Percentiles rank a stretch among this genome's conserved stretches.
Evolutionary conservation across 2,888 invertebrate species (phyloP).

Genomic region (Stictocephala bisonia): DNA sequence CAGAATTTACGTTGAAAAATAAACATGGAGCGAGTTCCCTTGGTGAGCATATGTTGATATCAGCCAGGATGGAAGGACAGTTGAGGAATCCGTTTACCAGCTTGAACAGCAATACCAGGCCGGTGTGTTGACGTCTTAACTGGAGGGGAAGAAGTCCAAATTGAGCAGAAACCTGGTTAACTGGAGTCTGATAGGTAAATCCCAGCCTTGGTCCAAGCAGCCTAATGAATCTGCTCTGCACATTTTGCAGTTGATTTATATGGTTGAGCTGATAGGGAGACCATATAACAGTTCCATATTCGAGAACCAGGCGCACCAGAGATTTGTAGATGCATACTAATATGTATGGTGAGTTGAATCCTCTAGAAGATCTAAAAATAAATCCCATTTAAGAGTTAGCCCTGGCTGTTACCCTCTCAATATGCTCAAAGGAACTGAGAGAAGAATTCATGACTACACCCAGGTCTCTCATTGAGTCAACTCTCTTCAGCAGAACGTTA

Average conservation of each 20-base stretch:
- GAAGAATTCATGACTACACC: slow-evolving; percentile 13
- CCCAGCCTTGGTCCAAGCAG: slow-evolving; percentile 14
- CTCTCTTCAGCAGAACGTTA: not conserved
- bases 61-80: slow-evolving; percentile 5
- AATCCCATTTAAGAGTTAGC: slow-evolving; percentile 20
- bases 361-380: slow-evolving; percentile 23
- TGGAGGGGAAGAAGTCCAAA: slow-evolving; percentile 1
- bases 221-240: slow-evolving; percentile 27
- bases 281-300: slow-evolving; percentile 33
- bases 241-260: slow-evolving; percentile 6
- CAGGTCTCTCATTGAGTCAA: slow-evolving; percentile 23
- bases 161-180: not conserved
- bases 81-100: slow-evolving; percentile 5
- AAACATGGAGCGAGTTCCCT: not conserved
- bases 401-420: not conserved
- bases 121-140: not conserved
- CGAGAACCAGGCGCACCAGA: slow-evolving; percentile 17
- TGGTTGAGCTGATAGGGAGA: slow-evolving; percentile 16
- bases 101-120: slow-evolving; percentile 27
- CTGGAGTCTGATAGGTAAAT: not conserved
- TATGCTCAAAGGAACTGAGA: slow-evolving; percentile 4
- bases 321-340: slow-evolving; percentile 7
- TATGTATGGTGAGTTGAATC: slow-evolving; percentile 24
- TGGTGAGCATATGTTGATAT: not conserved
- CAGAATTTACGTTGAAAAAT: not conserved